These are phyloP conservation scores for Paramormyrops hopkinsi DNA, from an alignment of 2,797 vertebrate genomes.

Conservation along the genomic window DNA sequence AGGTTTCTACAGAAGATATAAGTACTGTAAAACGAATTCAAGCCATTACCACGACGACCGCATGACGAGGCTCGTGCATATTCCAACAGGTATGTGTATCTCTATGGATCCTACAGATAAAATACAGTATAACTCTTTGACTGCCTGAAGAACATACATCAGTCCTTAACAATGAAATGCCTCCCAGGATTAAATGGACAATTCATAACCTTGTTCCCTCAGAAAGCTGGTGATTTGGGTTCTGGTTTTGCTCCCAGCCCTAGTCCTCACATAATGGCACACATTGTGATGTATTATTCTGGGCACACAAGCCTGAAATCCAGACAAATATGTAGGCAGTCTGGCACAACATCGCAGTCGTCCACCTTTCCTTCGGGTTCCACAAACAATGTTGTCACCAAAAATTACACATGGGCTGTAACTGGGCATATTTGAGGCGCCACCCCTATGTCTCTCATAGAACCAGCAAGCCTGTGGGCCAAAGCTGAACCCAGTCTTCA, in stretches of 20 bases:
- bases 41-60: background rate
- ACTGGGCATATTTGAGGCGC: background rate
- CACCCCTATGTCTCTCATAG: background rate
- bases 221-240: background rate
- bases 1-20: background rate
- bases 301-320: background rate
- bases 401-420: background rate
- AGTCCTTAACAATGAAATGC: background rate
- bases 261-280: background rate
- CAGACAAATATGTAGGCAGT: background rate
- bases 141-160: background rate
- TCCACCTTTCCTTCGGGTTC: background rate
- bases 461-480: background rate
- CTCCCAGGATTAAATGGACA: background rate
- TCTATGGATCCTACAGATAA: background rate
- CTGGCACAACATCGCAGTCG: background rate
- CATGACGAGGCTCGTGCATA: background rate
- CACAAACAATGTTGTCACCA: background rate
- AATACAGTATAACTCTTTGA: background rate
- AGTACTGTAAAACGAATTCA: background rate
- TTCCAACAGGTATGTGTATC: background rate
- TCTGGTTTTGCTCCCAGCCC: background rate
- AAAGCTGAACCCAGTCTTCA: background rate
- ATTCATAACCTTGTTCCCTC: conserved; percentile 4
- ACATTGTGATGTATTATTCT: background rate